These are phyloP conservation scores for Pollenia angustigena DNA, from an alignment of 2,888 invertebrate genomes.

Conservation along the genomic window DNA sequence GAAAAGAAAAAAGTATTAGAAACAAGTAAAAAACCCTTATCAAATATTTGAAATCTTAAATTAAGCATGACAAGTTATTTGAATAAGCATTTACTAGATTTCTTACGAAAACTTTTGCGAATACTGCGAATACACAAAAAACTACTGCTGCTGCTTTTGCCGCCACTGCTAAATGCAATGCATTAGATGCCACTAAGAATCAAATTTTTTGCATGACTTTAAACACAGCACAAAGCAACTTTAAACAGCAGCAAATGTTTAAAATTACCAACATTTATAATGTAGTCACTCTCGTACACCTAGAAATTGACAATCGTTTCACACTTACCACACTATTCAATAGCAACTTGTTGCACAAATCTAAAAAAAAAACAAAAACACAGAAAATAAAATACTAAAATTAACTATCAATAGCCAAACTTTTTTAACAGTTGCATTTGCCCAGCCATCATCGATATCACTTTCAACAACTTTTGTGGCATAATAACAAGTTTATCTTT, in stretches of 20 bases:
- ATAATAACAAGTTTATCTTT: constrained; percentile 47
- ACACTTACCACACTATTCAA: constrained; percentile 66
- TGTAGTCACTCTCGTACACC: constrained; percentile 38
- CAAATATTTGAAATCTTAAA: constrained; percentile 71
- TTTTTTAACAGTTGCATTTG: constrained; percentile 46
- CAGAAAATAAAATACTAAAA: constrained; percentile 56
- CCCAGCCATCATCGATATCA: constrained; percentile 58
- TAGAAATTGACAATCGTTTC: constrained; percentile 75
- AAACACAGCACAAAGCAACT: constrained; percentile 15
- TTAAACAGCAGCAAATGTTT: constrained; percentile 66
- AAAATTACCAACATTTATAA: constrained; percentile 65
- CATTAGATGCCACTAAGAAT: constrained; percentile 64
- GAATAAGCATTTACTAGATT: constrained; percentile 67
- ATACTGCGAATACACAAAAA: constrained; percentile 25
- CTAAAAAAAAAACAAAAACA: constrained; percentile 6
- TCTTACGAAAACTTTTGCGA: neutral
- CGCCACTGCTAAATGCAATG: constrained; percentile 1
- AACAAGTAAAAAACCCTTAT: constrained; percentile 73
- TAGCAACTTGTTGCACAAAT: constrained; percentile 21
- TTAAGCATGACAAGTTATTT: constrained; percentile 74
- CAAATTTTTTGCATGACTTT: constrained; percentile 54
- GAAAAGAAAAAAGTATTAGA: neutral
- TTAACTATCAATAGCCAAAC: constrained; percentile 67
- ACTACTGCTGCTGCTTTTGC: constrained; percentile 20
- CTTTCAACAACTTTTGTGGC: constrained; percentile 58